Evolutionary conservation across 1,140 invertebrate species (phyloP).

Genomic region (Probaryconus sp.): DNA sequence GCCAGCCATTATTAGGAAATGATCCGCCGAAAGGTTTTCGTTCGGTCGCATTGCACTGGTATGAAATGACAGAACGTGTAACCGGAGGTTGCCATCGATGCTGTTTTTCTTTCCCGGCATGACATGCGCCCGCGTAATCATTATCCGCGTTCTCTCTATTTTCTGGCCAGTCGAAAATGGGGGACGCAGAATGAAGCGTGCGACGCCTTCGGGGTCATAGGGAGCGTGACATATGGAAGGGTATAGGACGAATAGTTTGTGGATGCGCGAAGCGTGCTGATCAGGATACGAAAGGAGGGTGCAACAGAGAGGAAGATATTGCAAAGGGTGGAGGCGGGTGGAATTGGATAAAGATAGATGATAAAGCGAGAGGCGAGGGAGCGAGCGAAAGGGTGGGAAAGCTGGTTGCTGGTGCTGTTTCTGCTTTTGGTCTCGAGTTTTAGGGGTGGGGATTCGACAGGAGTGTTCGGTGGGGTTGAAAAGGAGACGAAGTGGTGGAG

Average conservation of each 20-base stretch:
- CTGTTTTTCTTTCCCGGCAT: not conserved
- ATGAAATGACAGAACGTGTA: too few relatives aligned
- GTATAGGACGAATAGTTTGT: conserved; percentile 12
- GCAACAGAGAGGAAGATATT: too few relatives aligned
- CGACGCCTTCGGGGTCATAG: not conserved
- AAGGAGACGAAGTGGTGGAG: conserved; percentile 14
- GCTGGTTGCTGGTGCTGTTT: conserved; percentile 22
- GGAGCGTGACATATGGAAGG: conserved; percentile 1
- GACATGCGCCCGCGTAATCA: conserved; percentile 1
- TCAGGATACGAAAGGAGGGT: conserved; percentile 2
- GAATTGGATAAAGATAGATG: too few relatives aligned
- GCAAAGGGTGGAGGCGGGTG: too few relatives aligned
- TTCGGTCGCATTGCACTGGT: too few relatives aligned
- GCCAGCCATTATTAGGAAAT: conserved; percentile 10
- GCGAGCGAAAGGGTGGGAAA: too few relatives aligned
- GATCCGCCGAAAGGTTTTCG: not conserved
- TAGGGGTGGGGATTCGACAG: conserved; percentile 29
- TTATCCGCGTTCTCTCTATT: not conserved
- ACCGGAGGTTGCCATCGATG: too few relatives aligned
- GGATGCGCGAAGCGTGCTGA: conserved; percentile 20
- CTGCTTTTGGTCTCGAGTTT: conserved; percentile 8
- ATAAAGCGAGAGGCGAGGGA: too few relatives aligned
- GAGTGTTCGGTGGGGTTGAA: conserved; percentile 30
- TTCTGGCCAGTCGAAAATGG: not conserved
- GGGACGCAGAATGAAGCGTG: not conserved